These are phyloP conservation scores for Scaptomyza graminum DNA, from an alignment of 1,140 invertebrate genomes.

Conservation along the genomic window DNA sequence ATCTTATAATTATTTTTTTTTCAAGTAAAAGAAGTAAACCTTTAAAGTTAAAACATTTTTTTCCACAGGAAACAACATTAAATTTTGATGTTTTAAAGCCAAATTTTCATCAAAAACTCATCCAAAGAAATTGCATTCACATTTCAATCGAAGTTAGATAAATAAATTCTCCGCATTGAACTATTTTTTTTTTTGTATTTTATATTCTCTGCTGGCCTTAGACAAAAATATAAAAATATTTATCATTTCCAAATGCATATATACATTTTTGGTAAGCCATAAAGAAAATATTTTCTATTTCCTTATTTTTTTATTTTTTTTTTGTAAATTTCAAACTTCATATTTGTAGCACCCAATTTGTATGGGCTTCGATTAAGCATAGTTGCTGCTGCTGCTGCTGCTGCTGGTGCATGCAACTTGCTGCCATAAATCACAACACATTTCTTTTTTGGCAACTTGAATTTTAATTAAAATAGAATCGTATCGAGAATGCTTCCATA, in stretches of 20 bases:
- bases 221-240: slow-evolving; percentile 24
- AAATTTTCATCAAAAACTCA: too few relatives aligned
- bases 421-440: slow-evolving; percentile 65
- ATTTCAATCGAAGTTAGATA: not conserved
- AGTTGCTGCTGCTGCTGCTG: not conserved
- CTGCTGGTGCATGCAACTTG: slow-evolving; percentile 43
- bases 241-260: slow-evolving; percentile 12
- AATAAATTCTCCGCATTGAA: slow-evolving; percentile 12
- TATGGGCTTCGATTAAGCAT: slow-evolving; percentile 41
- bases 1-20: too few relatives aligned
- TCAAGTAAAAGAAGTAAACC: too few relatives aligned
- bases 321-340: slow-evolving; percentile 12
- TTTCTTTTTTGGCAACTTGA: slow-evolving; percentile 64
- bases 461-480: slow-evolving; percentile 77
- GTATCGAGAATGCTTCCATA: slow-evolving; percentile 33
- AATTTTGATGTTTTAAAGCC: too few relatives aligned
- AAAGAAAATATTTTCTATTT: slow-evolving; percentile 28
- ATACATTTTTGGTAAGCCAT: slow-evolving; percentile 24
- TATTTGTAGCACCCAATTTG: slow-evolving; percentile 53
- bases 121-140: too few relatives aligned
- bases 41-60: too few relatives aligned
- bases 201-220: slow-evolving; percentile 6
- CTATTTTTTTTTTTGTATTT: not conserved
- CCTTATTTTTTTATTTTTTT: slow-evolving; percentile 10
- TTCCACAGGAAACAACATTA: too few relatives aligned